These are phyloP conservation scores for Dasypogon diadema DNA, from an alignment of 2,888 invertebrate species.

Conservation along the genomic window DNA sequence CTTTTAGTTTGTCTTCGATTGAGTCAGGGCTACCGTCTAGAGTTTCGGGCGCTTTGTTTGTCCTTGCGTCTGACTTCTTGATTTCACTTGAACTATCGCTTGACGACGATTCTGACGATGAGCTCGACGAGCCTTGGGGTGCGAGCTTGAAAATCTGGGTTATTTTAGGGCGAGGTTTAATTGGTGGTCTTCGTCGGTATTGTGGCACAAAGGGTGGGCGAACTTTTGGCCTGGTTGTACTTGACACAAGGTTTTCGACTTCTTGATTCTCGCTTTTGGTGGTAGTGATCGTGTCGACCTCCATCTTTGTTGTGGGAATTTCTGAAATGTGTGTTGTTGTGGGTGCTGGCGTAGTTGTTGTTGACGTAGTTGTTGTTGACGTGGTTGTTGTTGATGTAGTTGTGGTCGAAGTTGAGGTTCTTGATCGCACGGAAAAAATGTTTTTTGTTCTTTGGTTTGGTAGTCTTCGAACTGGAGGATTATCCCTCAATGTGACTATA, in stretches of 20 bases:
- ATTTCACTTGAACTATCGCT: slow-evolving; percentile 1
- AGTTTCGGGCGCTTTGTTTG: neutral
- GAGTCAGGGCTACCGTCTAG: slow-evolving; percentile 67
- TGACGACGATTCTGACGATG: slow-evolving; percentile 62
- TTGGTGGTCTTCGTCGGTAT: slow-evolving; percentile 2
- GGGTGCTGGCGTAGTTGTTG: slow-evolving; percentile 37
- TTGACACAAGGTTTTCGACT: slow-evolving; percentile 37
- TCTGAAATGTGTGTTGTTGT: neutral
- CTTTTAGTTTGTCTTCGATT: slow-evolving; percentile 64
- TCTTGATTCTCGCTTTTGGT: slow-evolving; percentile 52
- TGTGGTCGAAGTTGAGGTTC: neutral
- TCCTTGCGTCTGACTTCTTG: neutral
- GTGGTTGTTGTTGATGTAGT: slow-evolving; percentile 52
- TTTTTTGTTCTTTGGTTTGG: neutral
- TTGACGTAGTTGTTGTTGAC: slow-evolving; percentile 55
- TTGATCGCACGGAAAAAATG: neutral
- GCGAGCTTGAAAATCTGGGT: neutral
- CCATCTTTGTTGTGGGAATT: neutral
- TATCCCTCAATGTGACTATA: slow-evolving; percentile 6
- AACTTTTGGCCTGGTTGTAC: neutral
- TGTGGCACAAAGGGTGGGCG: neutral
- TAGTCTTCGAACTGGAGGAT: slow-evolving; percentile 15
- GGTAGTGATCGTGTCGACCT: neutral
- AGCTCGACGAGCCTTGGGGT: slow-evolving; percentile 40
- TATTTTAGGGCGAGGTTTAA: slow-evolving; percentile 8